Evolutionary conservation across 2,888 invertebrate species (phyloP).

Genomic region (Listrodromus nycthemerus): DNA sequence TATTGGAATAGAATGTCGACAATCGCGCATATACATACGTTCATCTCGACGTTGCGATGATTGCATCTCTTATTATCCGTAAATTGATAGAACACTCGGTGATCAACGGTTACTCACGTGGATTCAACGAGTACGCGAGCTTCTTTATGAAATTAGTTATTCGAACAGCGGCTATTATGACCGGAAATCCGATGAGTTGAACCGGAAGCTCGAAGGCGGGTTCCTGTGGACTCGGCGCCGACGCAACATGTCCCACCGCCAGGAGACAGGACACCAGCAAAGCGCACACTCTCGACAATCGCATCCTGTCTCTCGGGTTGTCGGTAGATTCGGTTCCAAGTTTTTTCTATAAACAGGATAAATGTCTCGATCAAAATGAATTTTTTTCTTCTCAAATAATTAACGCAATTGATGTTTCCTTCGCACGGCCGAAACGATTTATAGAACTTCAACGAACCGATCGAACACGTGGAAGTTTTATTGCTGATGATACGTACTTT

Average conservation of each 20-base stretch:
- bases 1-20: slow-evolving; percentile 9
- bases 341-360: not conserved
- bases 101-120: slow-evolving; percentile 87
- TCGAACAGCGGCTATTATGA: slow-evolving; percentile 92
- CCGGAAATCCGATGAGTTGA: slow-evolving; percentile 93
- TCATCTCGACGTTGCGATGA: slow-evolving; percentile 28
- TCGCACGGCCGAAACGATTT: no score
- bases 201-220: slow-evolving; percentile 91
- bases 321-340: not conserved
- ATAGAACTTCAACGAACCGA: not conserved
- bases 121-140: slow-evolving; percentile 92
- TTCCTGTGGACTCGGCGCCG: slow-evolving; percentile 84
- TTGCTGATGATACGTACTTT: slow-evolving; percentile 57
- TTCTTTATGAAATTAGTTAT: slow-evolving; percentile 94
- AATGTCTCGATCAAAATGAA: not conserved
- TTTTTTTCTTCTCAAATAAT: not conserved
- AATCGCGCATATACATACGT: not conserved
- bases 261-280: slow-evolving; percentile 77
- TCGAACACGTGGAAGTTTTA: not conserved
- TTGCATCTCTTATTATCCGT: slow-evolving; percentile 38
- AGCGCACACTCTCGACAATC: slow-evolving; percentile 73
- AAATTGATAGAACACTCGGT: not conserved
- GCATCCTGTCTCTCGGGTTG: slow-evolving; percentile 74
- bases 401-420: not conserved
- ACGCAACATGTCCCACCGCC: slow-evolving; percentile 74